Evolutionary conservation across 1,140 invertebrate species (phyloP), one percentile per base, ranked within the genome.

Genomic region (Aporrectodea caliginosa): DNA sequence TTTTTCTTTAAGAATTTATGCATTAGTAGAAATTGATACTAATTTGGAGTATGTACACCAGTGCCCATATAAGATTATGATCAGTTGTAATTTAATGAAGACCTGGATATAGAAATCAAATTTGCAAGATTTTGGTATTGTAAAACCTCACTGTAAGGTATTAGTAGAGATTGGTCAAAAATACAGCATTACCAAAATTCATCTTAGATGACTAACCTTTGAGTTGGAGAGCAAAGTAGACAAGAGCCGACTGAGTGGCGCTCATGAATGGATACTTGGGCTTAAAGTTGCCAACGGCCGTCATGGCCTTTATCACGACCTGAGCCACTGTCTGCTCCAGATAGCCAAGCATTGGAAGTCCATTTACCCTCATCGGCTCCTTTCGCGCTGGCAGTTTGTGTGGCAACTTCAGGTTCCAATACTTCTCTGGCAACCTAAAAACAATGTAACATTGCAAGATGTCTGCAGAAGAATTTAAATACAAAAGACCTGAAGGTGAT

Each of bases 191-290:
- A n/a, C n/a, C n/a, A n/a, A n/a, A n/a, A n/a, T n/a, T n/a, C n/a
- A n/a, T n/a, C n/a, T n/a, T n/a, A n/a, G 22, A n/a, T 35, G 29
- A 58, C 33, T 14, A 80, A 88, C 87, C 88, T 87, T 88, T 88
- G 6, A 89, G 81, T 82, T 89, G 86, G 79, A 87, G 88, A 14
- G 87, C 88, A 16, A 88, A 82, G 77, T 89, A 89, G n/a, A 88
- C 81, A 2, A 87, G 81, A 2, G 88, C 88, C 34, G 88, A 89
- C 73, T 84, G 81, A 16, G 84, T 85, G 16, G 88, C 79, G 35
- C 81, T 85, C 27, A 89, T 78, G 84, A 89, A 89, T 0, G 88
- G 88, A 84, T 87, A 89, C 80, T 89, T 89, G 32, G 88, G 88
- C 82, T 89, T 89, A 73, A 87, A 85, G 76, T 84, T 85, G 32